Evolutionary conservation across 2,113 vertebrate genomes (phyloP).

Genomic region (Athene cunicularia): DNA sequence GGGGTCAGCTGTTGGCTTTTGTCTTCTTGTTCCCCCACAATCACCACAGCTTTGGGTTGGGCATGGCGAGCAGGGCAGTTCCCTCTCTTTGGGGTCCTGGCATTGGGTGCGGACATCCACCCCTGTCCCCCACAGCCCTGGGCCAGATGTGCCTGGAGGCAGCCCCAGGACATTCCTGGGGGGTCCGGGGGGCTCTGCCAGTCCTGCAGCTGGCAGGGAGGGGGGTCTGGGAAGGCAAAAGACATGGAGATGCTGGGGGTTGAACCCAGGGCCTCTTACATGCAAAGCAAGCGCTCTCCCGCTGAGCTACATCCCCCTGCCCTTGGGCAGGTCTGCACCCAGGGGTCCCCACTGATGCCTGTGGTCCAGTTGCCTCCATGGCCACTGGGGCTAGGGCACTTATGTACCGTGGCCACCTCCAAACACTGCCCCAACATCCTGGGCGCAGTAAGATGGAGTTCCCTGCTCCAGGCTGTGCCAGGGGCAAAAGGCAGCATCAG

Average conservation of each 20-base stretch:
- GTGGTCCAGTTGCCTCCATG: neutral
- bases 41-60: neutral
- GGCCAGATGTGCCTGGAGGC: neutral
- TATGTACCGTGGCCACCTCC: neutral
- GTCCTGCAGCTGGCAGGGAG: rapidly evolving
- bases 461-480: neutral
- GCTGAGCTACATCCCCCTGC: neutral
- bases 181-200: rapidly evolving
- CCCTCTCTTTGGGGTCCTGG: too few relatives aligned
- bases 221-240: neutral
- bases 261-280: conserved; percentile 33
- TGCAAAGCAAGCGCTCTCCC: neutral
- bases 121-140: neutral
- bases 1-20: neutral
- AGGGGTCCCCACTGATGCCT: neutral
- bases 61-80: neutral
- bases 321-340: rapidly evolving
- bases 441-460: neutral
- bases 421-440: rapidly evolving
- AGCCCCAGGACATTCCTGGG: neutral
- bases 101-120: neutral
- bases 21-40: neutral
- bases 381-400: neutral
- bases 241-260: neutral
- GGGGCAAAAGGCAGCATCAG: neutral